Conservation (phyloP, 1,140 invertebrate species). For the Drosophila pectinifera region DNA sequence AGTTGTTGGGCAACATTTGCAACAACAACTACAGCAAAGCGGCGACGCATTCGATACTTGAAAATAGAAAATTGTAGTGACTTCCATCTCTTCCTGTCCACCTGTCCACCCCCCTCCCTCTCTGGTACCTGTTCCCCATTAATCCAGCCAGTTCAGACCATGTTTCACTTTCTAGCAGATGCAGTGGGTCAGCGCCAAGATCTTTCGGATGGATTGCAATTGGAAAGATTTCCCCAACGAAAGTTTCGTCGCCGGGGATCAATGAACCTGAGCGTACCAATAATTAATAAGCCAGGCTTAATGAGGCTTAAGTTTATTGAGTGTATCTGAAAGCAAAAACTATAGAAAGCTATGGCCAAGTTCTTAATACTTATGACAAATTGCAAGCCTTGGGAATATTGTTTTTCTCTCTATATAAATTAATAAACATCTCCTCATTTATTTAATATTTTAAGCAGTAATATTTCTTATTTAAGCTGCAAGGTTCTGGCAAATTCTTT, state of each 20-base stretch:
- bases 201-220: conserved; percentile 39
- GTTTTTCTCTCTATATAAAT: too few relatives aligned
- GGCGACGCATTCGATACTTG: conserved; percentile 67
- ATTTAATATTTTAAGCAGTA: neutral
- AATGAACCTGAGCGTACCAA: conserved; percentile 12
- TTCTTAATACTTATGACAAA: neutral
- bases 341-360: neutral
- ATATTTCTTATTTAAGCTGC: neutral
- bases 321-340: neutral
- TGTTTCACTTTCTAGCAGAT: conserved; percentile 47
- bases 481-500: conserved; percentile 4
- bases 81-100: conserved; percentile 39
- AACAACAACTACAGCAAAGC: conserved; percentile 32
- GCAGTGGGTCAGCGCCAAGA: conserved; percentile 43
- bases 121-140: conserved; percentile 8
- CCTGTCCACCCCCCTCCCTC: conserved; percentile 4
- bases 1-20: conserved; percentile 80
- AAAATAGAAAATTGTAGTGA: conserved; percentile 74
- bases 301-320: neutral
- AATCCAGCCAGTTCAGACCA: conserved; percentile 16
- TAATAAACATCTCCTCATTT: too few relatives aligned
- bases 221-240: conserved; percentile 46
- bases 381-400: too few relatives aligned
- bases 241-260: conserved; percentile 15
- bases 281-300: neutral